Evolutionary conservation across 2,888 invertebrate genomes (phyloP).

Genomic region (Aporophyla nigra): DNA sequence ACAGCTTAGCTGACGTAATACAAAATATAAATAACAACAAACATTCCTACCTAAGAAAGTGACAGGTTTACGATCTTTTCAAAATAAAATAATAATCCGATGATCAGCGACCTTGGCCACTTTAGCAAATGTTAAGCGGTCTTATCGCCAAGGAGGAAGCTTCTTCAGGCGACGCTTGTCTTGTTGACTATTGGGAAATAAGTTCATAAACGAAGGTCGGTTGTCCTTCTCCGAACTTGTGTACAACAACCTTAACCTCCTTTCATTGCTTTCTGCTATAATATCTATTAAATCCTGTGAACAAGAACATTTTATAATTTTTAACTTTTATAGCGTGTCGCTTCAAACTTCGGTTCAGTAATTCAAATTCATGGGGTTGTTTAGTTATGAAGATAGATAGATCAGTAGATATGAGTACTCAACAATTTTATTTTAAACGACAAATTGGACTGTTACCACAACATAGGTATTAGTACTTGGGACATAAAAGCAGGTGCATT

Average conservation of each 20-base stretch:
- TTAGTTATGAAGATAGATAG: too few species aligned
- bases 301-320: conserved; percentile 21
- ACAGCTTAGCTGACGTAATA: conserved; percentile 69
- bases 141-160: conserved; percentile 73
- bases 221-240: conserved; percentile 69
- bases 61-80: conserved; percentile 11
- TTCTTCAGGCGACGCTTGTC: conserved; percentile 42
- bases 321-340: not conserved
- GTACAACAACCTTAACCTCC: conserved; percentile 73
- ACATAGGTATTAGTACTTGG: not conserved
- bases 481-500: not conserved
- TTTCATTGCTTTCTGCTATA: conserved; percentile 75
- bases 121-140: conserved; percentile 37
- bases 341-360: not conserved
- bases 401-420: not conserved
- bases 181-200: conserved; percentile 29
- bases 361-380: not conserved
- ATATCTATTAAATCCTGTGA: conserved; percentile 80
- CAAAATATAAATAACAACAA: conserved; percentile 58
- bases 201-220: conserved; percentile 69
- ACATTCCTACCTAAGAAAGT: conserved; percentile 37
- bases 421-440: not conserved
- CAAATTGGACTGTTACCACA: too few species aligned
- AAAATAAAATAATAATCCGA: conserved; percentile 20
- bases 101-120: conserved; percentile 26